phyloP scores from a whole-genome alignment of 2,797 vertebrate genomes.

The Diplodus sargus region DNA sequence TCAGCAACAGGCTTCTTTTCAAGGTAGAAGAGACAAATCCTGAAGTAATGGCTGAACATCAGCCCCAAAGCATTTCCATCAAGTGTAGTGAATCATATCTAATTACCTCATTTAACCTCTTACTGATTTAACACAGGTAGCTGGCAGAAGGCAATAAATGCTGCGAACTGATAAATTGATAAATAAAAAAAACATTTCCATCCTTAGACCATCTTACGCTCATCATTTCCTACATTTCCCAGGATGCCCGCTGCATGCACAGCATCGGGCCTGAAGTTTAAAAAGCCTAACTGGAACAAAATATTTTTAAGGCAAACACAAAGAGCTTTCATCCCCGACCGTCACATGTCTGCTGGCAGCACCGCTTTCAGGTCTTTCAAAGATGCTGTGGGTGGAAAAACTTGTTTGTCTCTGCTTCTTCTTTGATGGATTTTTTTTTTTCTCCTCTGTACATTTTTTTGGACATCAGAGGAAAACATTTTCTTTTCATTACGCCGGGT shows the following conservation, averaged over 20 bases:
- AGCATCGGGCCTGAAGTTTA: background rate
- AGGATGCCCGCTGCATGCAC: background rate
- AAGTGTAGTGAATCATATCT: background rate
- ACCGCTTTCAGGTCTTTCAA: slow-evolving; percentile 29
- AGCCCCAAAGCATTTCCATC: background rate
- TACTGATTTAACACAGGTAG: background rate
- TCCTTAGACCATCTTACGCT: background rate
- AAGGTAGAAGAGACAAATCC: background rate
- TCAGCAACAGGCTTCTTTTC: background rate
- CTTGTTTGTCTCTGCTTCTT: slow-evolving; percentile 17
- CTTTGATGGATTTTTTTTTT: slow-evolving; percentile 40
- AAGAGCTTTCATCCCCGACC: slow-evolving; percentile 19
- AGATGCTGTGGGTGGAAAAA: slow-evolving; percentile 19
- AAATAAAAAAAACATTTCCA: background rate
- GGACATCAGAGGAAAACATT: slow-evolving; percentile 28
- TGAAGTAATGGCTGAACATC: background rate
- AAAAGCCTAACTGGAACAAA: background rate
- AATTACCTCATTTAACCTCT: background rate
- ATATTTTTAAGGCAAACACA: slow-evolving; percentile 12
- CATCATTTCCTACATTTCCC: background rate
- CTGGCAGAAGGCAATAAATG: background rate
- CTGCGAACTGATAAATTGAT: background rate
- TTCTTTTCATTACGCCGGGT: background rate
- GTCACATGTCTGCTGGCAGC: slow-evolving; percentile 10
- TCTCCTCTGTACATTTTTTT: slow-evolving; percentile 12